phyloP scores from a whole-genome alignment of 92 coral and sea anemone species.

The Umimayanthus kanabou region DNA sequence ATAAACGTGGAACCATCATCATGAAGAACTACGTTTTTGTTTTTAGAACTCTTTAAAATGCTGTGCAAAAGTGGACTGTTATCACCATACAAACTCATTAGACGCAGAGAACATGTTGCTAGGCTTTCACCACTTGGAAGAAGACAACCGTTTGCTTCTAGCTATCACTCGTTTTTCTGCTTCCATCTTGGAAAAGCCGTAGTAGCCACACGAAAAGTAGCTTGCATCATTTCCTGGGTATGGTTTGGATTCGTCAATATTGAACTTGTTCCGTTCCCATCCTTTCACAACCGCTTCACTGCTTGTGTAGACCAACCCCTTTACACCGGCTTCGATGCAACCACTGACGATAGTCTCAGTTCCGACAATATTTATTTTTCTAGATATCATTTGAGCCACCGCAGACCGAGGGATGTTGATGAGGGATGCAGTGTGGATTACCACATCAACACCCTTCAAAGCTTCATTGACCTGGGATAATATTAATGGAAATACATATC shows the following conservation, averaged over 20 bases:
- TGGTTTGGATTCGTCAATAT: not conserved
- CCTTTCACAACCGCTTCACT: no score
- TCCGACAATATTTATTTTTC: no score
- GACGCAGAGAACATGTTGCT: conserved; percentile 37
- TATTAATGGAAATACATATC: no score
- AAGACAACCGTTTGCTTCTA: conserved; percentile 34
- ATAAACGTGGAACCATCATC: conserved; percentile 13
- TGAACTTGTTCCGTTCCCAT: no score
- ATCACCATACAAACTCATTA: conserved; percentile 35
- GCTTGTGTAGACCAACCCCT: no score
- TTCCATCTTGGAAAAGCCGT: conserved; percentile 33
- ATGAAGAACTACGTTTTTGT: conserved; percentile 7
- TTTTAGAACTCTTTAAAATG: not conserved
- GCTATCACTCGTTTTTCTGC: conserved; percentile 43
- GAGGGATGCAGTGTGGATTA: no score
- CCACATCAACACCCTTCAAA: no score
- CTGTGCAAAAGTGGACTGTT: not conserved
- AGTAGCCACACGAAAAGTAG: conserved; percentile 33
- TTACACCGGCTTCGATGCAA: no score
- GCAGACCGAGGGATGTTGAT: no score
- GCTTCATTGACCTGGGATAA: no score
- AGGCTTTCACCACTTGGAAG: conserved; percentile 20
- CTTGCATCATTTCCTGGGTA: conserved; percentile 22
- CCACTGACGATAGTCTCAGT: no score
- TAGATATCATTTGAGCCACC: no score